A percentile compares a stretch with the other conserved stretches of the same genome.
phyloP scores from a whole-genome alignment of 2,888 invertebrate species.

The Lepidochrysops patricia region DNA sequence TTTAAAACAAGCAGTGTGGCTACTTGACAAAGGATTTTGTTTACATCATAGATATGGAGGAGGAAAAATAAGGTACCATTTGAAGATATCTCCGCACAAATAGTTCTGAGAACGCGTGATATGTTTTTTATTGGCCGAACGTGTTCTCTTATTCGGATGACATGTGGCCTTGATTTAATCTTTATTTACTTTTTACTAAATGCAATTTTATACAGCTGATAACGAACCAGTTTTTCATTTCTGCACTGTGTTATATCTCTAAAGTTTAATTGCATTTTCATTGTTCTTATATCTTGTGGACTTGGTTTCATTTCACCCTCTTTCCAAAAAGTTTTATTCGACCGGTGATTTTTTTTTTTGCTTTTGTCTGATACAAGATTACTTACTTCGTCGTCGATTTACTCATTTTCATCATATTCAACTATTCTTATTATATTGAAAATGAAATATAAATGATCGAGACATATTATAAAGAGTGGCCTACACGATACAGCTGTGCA shows the following conservation, averaged over 20 bases:
- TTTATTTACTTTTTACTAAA: not conserved
- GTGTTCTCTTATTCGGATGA: conserved; percentile 5
- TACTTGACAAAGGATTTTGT: no score
- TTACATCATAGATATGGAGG: not conserved
- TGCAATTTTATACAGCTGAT: not conserved
- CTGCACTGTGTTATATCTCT: no score
- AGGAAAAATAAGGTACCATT: conserved; percentile 14
- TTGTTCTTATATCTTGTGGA: no score
- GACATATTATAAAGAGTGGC: not conserved
- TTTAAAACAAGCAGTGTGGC: no score
- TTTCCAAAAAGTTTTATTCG: no score
- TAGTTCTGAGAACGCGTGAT: conserved; percentile 12
- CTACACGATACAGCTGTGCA: conserved; percentile 15
- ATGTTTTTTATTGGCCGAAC: conserved; percentile 14
- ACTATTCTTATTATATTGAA: not conserved
- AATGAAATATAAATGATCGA: not conserved
- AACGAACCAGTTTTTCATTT: not conserved
- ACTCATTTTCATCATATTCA: no score
- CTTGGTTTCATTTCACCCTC: no score
- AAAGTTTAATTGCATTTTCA: no score
- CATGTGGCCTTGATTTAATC: conserved; percentile 4
- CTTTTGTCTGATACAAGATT: no score
- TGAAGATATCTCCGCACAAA: conserved; percentile 13
- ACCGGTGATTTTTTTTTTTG: no score
- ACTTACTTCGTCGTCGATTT: no score